Evolutionary conservation across 2,888 invertebrate species (phyloP).

Genomic region (Andrena hattorfiana): DNA sequence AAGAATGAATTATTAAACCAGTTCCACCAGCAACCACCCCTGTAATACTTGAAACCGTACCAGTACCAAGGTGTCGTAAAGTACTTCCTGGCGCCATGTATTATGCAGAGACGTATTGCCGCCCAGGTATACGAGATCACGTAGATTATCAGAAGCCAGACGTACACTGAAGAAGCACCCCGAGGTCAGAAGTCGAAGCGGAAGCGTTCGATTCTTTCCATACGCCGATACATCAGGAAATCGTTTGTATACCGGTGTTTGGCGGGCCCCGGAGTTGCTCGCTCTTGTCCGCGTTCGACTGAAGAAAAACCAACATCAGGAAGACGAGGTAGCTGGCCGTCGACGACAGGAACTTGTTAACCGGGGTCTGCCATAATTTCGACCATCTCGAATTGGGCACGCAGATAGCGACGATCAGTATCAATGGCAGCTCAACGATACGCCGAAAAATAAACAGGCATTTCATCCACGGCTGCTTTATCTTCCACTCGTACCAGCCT

Average conservation of each 20-base stretch:
- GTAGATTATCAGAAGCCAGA: slow-evolving; percentile 85
- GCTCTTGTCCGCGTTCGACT: slow-evolving; percentile 87
- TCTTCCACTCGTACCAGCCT: slow-evolving; percentile 87
- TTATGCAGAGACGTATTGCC: slow-evolving; percentile 86
- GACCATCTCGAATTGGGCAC: slow-evolving; percentile 85
- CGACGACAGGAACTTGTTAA: slow-evolving; percentile 90
- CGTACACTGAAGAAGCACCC: slow-evolving; percentile 72
- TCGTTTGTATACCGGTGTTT: slow-evolving; percentile 85
- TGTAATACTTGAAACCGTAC: slow-evolving; percentile 71
- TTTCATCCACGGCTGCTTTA: slow-evolving; percentile 85
- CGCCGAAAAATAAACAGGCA: slow-evolving; percentile 82
- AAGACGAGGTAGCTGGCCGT: slow-evolving; percentile 89
- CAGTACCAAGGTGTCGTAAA: slow-evolving; percentile 88
- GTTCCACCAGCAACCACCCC: background rate
- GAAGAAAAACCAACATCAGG: slow-evolving; percentile 87
- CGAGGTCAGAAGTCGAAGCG: slow-evolving; percentile 27
- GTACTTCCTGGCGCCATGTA: slow-evolving; percentile 87
- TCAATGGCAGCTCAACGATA: slow-evolving; percentile 84
- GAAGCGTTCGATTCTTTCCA: background rate
- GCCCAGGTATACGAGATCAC: slow-evolving; percentile 87
- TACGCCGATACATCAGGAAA: background rate
- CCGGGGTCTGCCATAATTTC: slow-evolving; percentile 88
- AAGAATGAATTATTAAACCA: background rate
- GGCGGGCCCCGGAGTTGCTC: slow-evolving; percentile 87
- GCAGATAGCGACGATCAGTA: slow-evolving; percentile 84